Evolutionary conservation across 2,888 invertebrate genomes (phyloP).

Genomic region (Drosophila subquinaria): DNA sequence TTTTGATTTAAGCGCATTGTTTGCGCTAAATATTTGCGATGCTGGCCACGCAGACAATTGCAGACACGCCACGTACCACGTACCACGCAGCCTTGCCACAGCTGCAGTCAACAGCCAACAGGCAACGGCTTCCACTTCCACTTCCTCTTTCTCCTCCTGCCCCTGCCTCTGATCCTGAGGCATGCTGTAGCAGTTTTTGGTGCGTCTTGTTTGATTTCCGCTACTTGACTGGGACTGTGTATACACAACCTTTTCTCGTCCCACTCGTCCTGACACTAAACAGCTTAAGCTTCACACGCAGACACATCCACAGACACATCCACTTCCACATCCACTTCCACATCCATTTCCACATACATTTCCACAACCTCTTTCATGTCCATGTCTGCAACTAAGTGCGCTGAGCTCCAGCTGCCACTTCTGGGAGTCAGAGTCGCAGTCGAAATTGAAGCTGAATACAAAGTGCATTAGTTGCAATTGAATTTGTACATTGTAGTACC

Average conservation of each 20-base stretch:
- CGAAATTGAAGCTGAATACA: slow-evolving; percentile 1
- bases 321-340: slow-evolving; percentile 7
- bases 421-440: background rate
- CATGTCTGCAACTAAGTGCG: slow-evolving; percentile 63
- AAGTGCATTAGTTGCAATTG: slow-evolving; percentile 83
- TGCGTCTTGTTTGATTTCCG: slow-evolving; percentile 75
- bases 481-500: slow-evolving; percentile 68
- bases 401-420: slow-evolving; percentile 54
- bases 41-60: slow-evolving; percentile 77
- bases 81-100: slow-evolving; percentile 54
- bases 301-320: slow-evolving; percentile 69
- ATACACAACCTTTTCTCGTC: slow-evolving; percentile 35
- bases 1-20: slow-evolving; percentile 81
- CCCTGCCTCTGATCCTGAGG: background rate
- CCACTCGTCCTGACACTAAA: slow-evolving; percentile 53
- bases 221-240: slow-evolving; percentile 43
- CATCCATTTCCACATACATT: background rate
- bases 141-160: background rate
- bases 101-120: slow-evolving; percentile 67
- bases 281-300: slow-evolving; percentile 76
- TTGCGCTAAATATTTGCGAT: slow-evolving; percentile 79
- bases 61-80: slow-evolving; percentile 65
- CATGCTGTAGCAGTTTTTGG: slow-evolving; percentile 23
- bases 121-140: slow-evolving; percentile 12
- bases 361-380: background rate